Evolutionary conservation across 2,113 vertebrate genomes (phyloP).

Genomic region (zebrafish (Danio rerio)): DNA sequence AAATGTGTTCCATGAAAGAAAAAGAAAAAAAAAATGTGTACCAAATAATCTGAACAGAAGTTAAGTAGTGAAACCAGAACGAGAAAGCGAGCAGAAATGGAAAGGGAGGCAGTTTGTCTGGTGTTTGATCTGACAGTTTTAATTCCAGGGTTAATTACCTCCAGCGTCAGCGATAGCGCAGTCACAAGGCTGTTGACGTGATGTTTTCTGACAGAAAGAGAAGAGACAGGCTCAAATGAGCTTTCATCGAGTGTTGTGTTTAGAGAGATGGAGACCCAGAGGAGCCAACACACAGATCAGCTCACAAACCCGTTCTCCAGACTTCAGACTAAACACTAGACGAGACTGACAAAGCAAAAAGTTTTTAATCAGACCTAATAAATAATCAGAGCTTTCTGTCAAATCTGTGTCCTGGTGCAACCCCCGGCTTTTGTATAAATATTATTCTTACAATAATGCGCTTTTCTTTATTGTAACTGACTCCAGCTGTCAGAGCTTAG

Average conservation of each 20-base stretch:
- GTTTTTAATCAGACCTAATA: conserved; percentile 3
- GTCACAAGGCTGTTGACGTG: conserved; percentile 38
- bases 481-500: too few relatives aligned
- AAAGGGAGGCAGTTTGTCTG: too few relatives aligned
- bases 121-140: conserved; percentile 51
- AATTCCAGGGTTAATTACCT: conserved; percentile 53
- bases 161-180: conserved; percentile 30
- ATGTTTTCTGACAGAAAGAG: conserved; percentile 41
- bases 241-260: conserved; percentile 32
- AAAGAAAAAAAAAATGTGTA: too few relatives aligned
- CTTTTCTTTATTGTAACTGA: too few relatives aligned
- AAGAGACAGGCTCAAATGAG: conserved; percentile 33
- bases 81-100: too few relatives aligned
- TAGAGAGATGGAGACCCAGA: conserved; percentile 25
- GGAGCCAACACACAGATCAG: not conserved
- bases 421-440: too few relatives aligned
- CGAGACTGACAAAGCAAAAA: not conserved
- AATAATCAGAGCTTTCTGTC: not conserved
- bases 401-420: not conserved
- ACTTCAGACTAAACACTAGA: not conserved
- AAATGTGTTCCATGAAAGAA: too few relatives aligned
- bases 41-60: too few relatives aligned
- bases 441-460: too few relatives aligned
- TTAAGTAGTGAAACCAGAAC: too few relatives aligned
- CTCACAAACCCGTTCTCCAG: conserved; percentile 9